Base-by-base conservation (phyloP, 2,888 invertebrate genomes). In the Syritta pipiens region DNA sequence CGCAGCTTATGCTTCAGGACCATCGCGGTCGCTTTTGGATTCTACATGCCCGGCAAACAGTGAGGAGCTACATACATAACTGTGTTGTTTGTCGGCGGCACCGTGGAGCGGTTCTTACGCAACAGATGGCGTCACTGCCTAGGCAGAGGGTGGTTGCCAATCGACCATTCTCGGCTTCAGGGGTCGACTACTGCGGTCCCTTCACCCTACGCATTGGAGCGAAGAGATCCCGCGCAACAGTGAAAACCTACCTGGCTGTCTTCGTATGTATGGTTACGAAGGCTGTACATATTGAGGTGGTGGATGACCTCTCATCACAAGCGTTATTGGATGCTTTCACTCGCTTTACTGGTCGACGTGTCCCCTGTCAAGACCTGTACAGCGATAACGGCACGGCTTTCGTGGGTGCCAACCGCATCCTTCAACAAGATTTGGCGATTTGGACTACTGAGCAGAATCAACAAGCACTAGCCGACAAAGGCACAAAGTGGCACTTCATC, bases 351-450 rank as follows among this genome's bases (percentile, higher is more conserved):
- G 9, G 37, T 17, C 2, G 17, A 17, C 17, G 74, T 57, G 3
- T n/a, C n/a, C 32, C 37, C 1, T 65, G 65, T 12, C 22, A 4
- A 1, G 48, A 72, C 30, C 32, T 57, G 17, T 74, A 65, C 14
- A 55, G 37, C 12, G 57, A 40, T 17, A 57, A 57, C 17, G 57
- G 40, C 5, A 57, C 53, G 37, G 44, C 51, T 20, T 65, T 35
- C 7, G 63, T 63, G 4, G 55, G 63, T n/a, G 72, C 62, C 7
- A 62, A 72, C 22, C 48, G 63, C 9, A 12, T 40, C 9, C 26
- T 57, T 9, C 1, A 26, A 19, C 10, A 57, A 19, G 40, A 57
- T 17, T 9, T 40, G 22, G 40, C 22, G 1, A 10, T 4, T 4
- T 57, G 40, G 24, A 6, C 9, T 4, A 24, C 1, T 24, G 40